Base-by-base conservation (phyloP, 2,797 vertebrate species). In the Threskiornis aethiopicus region DNA sequence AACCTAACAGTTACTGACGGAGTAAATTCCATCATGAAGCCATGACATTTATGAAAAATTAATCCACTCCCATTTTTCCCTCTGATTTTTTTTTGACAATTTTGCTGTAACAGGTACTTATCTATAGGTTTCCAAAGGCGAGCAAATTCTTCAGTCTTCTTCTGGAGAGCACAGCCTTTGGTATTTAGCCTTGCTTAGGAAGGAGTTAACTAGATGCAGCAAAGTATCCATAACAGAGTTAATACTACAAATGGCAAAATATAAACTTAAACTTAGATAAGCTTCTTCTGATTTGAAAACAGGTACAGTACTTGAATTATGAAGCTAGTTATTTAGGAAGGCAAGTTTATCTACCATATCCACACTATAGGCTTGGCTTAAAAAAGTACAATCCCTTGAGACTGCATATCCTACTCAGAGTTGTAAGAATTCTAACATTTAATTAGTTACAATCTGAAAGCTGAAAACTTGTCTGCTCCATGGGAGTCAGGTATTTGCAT, bases 261-360 rank as follows among this genome's bases (percentile, higher is more conserved):
- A 67, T 3, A 41, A 85, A 51, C 10, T 55, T 64, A 35, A 52
- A 62, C 6, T 66, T 61, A 39, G 9, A 20, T 16, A 70, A 83
- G 28, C 69, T 93, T 26, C 46, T 94, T 87, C 76, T 84, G 75
- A 95, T 90, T 75, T 94, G 39, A 73, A 92, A 93, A 41, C 16
- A 59, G 84, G 73, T 78, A 79, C 33, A 95, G 52, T 12, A 92
- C 59, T 24, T 88, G 75, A 93, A 94, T 91, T 89, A 73, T 16
- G 29, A 67, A 93, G 70, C 6, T 46, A 75, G 15, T 26, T n/a
- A 65, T 39, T 81, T 20, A 46, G 14, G 71, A 81, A 81, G n/a
- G 29, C 33, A 93, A 46, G n/a, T 25, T 49, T 52, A 8, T 21
- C 8, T n/a, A 51, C 29, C 19, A 39, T 31, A 84, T 10, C 39